phyloP scores from a whole-genome alignment of 2,113 vertebrate genomes.

The Bos indicus region DNA sequence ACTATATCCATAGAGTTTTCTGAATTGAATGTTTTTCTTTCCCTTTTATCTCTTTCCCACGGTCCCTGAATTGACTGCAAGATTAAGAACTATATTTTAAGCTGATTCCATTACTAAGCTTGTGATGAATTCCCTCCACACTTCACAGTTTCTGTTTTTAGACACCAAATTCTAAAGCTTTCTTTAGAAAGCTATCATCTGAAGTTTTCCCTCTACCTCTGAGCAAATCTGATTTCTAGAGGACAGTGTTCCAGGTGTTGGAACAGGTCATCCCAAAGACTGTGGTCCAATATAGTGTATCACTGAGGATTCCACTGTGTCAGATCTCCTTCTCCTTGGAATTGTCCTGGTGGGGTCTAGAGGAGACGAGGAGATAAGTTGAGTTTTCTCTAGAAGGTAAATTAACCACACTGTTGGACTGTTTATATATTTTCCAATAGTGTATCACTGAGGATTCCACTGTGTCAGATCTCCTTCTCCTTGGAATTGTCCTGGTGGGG shows the following conservation, averaged over 20 bases:
- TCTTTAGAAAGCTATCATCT: background rate
- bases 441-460: background rate
- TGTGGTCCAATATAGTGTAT: background rate
- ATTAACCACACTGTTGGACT: background rate
- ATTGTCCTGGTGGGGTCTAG: background rate
- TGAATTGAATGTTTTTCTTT: background rate
- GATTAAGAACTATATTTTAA: background rate
- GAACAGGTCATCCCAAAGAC: background rate
- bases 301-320: background rate
- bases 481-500: background rate
- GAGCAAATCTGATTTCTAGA: background rate
- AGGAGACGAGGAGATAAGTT: background rate
- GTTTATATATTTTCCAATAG: background rate
- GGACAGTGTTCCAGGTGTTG: background rate
- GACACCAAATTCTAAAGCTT: background rate
- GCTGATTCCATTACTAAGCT: background rate
- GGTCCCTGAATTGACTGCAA: background rate
- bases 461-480: background rate
- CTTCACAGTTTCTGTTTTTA: background rate
- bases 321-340: background rate
- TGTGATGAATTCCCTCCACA: background rate
- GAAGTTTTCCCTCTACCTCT: background rate
- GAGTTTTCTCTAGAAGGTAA: background rate
- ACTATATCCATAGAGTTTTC: background rate
- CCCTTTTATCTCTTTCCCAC: background rate